Evolutionary conservation across 2,113 vertebrate species (phyloP).

Genomic region (Varanus salvator): DNA sequence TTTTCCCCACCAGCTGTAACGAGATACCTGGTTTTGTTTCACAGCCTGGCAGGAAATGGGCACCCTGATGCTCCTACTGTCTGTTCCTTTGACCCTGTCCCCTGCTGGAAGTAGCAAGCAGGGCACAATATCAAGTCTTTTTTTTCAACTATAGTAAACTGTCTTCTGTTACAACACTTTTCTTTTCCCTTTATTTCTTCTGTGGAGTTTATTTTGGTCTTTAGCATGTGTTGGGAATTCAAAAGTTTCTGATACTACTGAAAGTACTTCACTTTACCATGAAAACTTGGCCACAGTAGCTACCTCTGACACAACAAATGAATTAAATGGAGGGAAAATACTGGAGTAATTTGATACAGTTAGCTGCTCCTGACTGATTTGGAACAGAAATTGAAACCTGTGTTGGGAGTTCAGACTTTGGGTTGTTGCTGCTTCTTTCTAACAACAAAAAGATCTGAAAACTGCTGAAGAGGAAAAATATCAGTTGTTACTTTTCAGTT

Average conservation of each 20-base stretch:
- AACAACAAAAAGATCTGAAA: not conserved
- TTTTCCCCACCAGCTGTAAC: not conserved
- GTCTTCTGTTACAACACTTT: not conserved
- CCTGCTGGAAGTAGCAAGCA: not conserved
- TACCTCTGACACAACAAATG: not conserved
- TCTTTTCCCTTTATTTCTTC: not conserved
- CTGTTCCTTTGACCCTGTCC: not conserved
- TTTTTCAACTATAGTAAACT: not conserved
- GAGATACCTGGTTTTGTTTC: not conserved
- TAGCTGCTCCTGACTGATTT: not conserved
- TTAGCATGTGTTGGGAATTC: too few species aligned
- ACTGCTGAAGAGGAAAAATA: not conserved
- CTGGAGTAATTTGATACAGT: not conserved
- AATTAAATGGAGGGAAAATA: not conserved
- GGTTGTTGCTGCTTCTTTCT: too few species aligned
- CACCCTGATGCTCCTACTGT: not conserved
- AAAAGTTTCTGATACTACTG: not conserved
- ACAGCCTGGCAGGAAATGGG: not conserved
- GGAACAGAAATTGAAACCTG: not conserved
- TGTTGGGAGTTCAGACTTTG: not conserved
- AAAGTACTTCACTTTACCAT: not conserved
- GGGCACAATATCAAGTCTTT: not conserved
- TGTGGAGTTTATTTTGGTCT: not conserved
- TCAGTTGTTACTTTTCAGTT: not conserved
- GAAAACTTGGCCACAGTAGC: not conserved